phyloP scores from a whole-genome alignment of 1,140 invertebrate species.

The Whitmania pigra region DNA sequence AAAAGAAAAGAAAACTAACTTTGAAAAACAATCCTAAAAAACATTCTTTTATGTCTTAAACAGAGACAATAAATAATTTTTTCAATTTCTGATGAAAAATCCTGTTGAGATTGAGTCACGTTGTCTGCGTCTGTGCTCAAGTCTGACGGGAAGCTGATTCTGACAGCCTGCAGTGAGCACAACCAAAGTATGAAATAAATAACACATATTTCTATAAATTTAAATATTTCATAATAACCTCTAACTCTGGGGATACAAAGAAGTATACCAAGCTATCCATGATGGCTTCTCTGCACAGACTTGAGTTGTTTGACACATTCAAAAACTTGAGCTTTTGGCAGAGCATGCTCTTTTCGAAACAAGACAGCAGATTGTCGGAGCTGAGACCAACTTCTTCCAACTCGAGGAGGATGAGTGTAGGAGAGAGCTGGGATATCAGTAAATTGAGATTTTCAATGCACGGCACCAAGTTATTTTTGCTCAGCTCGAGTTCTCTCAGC shows the following conservation, averaged over 20 bases:
- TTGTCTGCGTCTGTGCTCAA: background rate
- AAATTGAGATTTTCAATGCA: slow-evolving; percentile 22
- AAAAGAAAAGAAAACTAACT: background rate
- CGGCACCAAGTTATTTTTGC: slow-evolving; percentile 30
- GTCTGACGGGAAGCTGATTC: background rate
- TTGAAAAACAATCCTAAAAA: slow-evolving; percentile 1
- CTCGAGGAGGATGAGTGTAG: slow-evolving; percentile 20
- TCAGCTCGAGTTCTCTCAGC: slow-evolving; percentile 31
- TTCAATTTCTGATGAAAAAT: slow-evolving; percentile 11
- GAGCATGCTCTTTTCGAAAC: slow-evolving; percentile 9
- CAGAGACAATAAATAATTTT: slow-evolving; percentile 9
- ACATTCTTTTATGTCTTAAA: background rate
- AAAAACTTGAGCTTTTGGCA: slow-evolving; percentile 12
- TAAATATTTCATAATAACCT: slow-evolving; percentile 15
- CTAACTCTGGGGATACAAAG: slow-evolving; percentile 6
- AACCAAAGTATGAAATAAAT: background rate
- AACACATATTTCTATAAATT: background rate
- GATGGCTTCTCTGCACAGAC: slow-evolving; percentile 7
- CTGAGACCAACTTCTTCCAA: slow-evolving; percentile 23
- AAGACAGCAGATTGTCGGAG: background rate
- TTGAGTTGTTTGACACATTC: slow-evolving; percentile 17
- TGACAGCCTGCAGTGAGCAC: background rate
- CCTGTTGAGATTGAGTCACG: background rate
- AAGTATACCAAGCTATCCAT: slow-evolving; percentile 15
- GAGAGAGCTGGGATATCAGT: slow-evolving; percentile 22